Percentiles rank a stretch among this genome's conserved stretches.
These are phyloP conservation scores for Macquaria ambigua DNA, from an alignment of 2,113 vertebrate species.

Conservation along the genomic window DNA sequence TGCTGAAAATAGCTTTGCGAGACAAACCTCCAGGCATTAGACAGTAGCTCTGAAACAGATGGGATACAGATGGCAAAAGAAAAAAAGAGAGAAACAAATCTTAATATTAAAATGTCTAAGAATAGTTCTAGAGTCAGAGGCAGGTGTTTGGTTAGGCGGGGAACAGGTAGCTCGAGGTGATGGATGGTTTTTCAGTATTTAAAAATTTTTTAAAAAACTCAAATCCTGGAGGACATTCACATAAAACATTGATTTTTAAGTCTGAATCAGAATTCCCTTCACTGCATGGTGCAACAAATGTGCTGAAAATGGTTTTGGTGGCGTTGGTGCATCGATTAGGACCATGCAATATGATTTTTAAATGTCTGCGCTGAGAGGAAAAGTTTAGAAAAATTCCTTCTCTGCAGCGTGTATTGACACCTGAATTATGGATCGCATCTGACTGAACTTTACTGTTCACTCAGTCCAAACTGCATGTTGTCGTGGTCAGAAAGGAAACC, in stretches of 20 bases:
- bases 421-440: not conserved
- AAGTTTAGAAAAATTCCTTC: not conserved
- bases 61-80: slow-evolving; percentile 15
- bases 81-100: not conserved
- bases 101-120: slow-evolving; percentile 17
- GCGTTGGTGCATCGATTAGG: not conserved
- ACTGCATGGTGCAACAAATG: not conserved
- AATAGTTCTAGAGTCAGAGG: slow-evolving; percentile 2
- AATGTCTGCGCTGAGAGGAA: not conserved
- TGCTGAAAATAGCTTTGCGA: not conserved
- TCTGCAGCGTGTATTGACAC: not conserved
- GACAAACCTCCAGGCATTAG: not conserved
- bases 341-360: not conserved
- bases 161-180: not conserved
- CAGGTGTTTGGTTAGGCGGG: slow-evolving; percentile 29
- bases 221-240: not conserved
- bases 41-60: slow-evolving; percentile 14
- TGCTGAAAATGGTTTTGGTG: not conserved
- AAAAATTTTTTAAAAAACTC: too few species aligned
- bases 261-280: slow-evolving; percentile 24
- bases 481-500: not conserved
- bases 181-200: not conserved
- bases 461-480: not conserved
- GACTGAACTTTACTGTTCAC: not conserved
- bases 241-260: not conserved